Evolutionary conservation across 2,113 vertebrate species (phyloP).

Genomic region (Perccottus glenii): DNA sequence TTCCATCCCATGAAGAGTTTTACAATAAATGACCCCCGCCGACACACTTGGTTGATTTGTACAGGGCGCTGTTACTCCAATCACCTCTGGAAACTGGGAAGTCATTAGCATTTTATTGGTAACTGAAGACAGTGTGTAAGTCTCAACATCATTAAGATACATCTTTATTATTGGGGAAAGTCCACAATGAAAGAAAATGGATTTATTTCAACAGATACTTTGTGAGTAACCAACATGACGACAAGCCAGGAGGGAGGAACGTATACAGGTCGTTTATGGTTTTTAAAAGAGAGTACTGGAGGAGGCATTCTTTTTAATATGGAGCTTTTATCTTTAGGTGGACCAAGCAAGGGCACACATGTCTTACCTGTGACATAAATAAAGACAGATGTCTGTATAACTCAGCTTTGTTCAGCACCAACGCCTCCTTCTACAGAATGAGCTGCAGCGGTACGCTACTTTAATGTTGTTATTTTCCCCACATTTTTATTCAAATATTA

Average conservation of each 20-base stretch:
- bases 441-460: conserved; percentile 83
- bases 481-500: background rate
- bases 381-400: conserved; percentile 85
- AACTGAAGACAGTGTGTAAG: conserved; percentile 86
- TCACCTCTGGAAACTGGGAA: conserved; percentile 91
- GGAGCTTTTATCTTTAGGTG: conserved; percentile 40
- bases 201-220: conserved; percentile 83
- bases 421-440: conserved; percentile 84
- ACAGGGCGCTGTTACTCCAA: conserved; percentile 47
- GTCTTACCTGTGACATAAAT: conserved; percentile 85
- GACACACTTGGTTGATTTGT: background rate
- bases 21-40: background rate
- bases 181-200: background rate
- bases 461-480: background rate
- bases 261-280: conserved; percentile 87
- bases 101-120: conserved; percentile 90
- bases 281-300: no score
- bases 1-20: background rate
- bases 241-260: conserved; percentile 88
- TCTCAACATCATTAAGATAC: background rate
- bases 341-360: conserved; percentile 49
- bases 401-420: conserved; percentile 87
- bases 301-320: no score
- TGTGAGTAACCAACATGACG: conserved; percentile 85
- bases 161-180: background rate